phyloP scores from a whole-genome alignment of 2,888 invertebrate species.

The Drosophila prolongata region DNA sequence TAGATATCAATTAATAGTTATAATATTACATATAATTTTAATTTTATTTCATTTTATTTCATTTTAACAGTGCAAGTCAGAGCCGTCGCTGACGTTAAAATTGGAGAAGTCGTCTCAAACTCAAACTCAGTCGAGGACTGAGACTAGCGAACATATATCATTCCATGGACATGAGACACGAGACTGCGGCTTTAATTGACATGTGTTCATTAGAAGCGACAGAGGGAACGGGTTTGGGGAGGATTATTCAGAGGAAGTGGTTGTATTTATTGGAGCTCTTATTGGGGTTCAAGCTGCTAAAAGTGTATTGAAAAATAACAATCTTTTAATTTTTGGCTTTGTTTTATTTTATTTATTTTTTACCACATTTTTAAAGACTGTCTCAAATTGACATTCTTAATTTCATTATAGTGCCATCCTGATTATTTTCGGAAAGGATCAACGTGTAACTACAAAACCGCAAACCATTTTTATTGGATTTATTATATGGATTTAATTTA shows the following conservation, averaged over 20 bases:
- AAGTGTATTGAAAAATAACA: not conserved
- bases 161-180: slow-evolving; percentile 44
- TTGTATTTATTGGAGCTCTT: not conserved
- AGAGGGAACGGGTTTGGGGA: not conserved
- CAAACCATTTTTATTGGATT: too few relatives aligned
- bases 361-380: too few relatives aligned
- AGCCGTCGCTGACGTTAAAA: slow-evolving; percentile 11
- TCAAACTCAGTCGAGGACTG: slow-evolving; percentile 24
- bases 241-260: not conserved
- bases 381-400: too few relatives aligned
- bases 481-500: too few relatives aligned
- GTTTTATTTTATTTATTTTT: too few relatives aligned
- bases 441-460: too few relatives aligned
- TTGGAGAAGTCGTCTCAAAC: slow-evolving; percentile 32
- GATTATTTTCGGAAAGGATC: too few relatives aligned
- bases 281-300: not conserved
- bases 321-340: too few relatives aligned
- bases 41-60: too few relatives aligned
- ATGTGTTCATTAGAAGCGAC: slow-evolving; percentile 68
- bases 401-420: too few relatives aligned
- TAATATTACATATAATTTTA: too few relatives aligned
- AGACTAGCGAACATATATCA: slow-evolving; percentile 47
- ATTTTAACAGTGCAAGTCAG: slow-evolving; percentile 7
- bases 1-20: too few relatives aligned
- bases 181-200: slow-evolving; percentile 63